Evolutionary conservation across 2,888 invertebrate genomes (phyloP), one percentile per base, ranked within the genome.

Genomic region (Dioctria linearis): DNA sequence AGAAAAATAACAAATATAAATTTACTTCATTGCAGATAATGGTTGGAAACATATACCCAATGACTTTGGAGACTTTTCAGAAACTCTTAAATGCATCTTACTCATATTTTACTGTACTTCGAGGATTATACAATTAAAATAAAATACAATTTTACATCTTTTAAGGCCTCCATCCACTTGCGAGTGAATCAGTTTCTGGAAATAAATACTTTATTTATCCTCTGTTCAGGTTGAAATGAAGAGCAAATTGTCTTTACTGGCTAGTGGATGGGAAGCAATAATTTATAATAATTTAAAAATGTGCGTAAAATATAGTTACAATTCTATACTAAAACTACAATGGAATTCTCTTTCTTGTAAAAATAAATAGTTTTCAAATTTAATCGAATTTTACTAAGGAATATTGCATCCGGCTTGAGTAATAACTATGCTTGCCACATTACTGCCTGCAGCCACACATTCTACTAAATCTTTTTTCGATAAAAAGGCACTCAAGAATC

Each of bases 401-500:
- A 90, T 84, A 82, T 88, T 88, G 82, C 91, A 91, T 25, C 91
- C 91, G 67, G 88, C 85, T 85, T 90, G 88, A 80, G 89, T 87
- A 59, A 91, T 90, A 79, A 91, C 90, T 84, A 89, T 86, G 78
- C 87, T 86, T 8, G 91, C 89, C 13, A 90, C 86, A 85, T 86
- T 86, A 83, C 86, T 87, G 11, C 90, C 92, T 80, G 88, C 85
- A 63, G 89, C 86, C 9, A 90, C 85, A 84, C 91, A 91, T 66
- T 88, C 87, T 46, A 86, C 86, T 9, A 90, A 83, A 13, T 87
- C 82, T 43, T 88, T 86, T 63, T 88, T 87, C 71, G 86, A 85
- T 61, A 91, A 86, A 84, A 90, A 87, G 5, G 89, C 90, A n/a
- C 90, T 89, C 67, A 92, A 85, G 85, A 92, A 92, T 1, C 91